A percentile compares a stretch with the other conserved stretches of the same genome.
Evolutionary conservation across 2,888 invertebrate species (phyloP).

Genomic region (Limnephilus rhombicus): DNA sequence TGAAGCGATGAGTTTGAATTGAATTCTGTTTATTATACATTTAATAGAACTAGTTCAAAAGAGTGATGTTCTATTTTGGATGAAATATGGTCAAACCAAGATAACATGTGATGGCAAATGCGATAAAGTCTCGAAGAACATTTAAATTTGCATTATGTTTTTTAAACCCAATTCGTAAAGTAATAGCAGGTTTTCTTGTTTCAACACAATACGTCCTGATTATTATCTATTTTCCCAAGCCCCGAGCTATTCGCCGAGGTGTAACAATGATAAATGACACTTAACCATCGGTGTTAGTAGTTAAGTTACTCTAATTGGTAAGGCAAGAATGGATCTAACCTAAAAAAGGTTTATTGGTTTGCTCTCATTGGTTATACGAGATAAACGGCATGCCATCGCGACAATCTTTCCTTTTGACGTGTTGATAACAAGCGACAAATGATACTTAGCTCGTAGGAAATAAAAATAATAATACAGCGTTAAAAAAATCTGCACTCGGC

Average conservation of each 20-base stretch:
- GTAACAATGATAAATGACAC: not conserved
- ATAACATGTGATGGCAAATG: not conserved
- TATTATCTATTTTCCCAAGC: not conserved
- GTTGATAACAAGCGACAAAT: conserved; percentile 17
- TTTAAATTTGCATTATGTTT: not conserved
- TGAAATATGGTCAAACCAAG: not conserved
- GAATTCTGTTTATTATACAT: no score
- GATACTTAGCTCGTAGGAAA: not conserved
- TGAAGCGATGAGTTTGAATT: not conserved
- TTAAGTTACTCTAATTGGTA: not conserved
- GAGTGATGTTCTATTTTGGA: not conserved
- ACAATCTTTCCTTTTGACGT: conserved; percentile 31
- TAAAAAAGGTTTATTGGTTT: conserved; percentile 30
- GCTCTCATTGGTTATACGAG: conserved; percentile 26
- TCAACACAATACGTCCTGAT: not conserved
- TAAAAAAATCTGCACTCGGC: not conserved
- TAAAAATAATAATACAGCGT: not conserved
- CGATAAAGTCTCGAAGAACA: not conserved
- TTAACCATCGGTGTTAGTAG: not conserved
- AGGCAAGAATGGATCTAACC: not conserved
- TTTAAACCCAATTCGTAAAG: not conserved
- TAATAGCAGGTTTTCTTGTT: not conserved
- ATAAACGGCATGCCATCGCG: conserved; percentile 10
- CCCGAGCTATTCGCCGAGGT: not conserved
- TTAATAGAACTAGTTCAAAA: not conserved